Conservation (phyloP, 35 echinoderm and acorn worm genomes). For the Eucidaris tribuloides region DNA sequence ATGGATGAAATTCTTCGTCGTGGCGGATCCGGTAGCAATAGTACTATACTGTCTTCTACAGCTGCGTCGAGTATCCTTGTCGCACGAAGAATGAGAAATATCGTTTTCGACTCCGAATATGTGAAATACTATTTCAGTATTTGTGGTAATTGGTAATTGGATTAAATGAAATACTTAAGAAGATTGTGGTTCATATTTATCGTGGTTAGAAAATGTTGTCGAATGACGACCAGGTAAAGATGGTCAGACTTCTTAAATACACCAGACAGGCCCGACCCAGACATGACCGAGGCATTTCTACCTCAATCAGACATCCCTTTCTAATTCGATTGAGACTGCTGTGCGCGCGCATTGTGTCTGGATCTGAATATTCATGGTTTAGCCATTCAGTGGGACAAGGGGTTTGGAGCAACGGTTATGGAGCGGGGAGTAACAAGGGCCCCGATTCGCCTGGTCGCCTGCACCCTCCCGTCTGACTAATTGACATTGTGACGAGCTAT, state of each 20-base stretch:
- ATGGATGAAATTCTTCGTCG: no score
- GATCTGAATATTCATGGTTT: background rate
- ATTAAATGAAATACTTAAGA: background rate
- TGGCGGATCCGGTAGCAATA: no score
- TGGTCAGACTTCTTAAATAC: constrained; percentile 23
- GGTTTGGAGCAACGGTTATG: constrained; percentile 1
- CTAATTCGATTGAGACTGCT: background rate
- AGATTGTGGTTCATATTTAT: background rate
- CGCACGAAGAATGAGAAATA: background rate
- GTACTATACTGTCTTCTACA: no score
- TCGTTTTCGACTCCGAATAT: background rate
- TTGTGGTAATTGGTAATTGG: background rate
- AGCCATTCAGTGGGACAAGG: background rate
- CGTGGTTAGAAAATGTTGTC: background rate
- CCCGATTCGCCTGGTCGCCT: background rate
- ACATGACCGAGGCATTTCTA: background rate
- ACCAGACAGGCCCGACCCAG: background rate
- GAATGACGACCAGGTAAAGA: background rate
- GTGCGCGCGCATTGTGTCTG: constrained; percentile 13
- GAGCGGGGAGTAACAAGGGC: background rate
- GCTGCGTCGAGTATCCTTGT: background rate
- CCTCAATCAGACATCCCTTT: constrained; percentile 10
- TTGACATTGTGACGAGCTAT: constrained; percentile 11
- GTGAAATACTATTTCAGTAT: background rate
- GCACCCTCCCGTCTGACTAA: background rate